Base-by-base conservation (phyloP, 2,797 vertebrate species). In the Pelodytes ibericus region DNA sequence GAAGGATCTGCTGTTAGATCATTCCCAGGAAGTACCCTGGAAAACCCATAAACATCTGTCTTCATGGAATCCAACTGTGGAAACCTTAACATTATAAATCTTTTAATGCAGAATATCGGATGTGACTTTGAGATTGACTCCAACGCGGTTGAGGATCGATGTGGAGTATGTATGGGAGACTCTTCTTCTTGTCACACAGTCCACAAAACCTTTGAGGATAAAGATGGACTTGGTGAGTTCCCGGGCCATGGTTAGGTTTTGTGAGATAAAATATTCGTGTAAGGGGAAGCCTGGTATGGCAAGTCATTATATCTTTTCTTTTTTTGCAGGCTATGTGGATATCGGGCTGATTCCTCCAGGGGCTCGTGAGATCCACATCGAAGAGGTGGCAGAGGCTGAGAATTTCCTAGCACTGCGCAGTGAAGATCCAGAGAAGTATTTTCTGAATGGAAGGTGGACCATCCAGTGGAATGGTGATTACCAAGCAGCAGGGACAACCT, bases 381-480 rank as follows among this genome's bases (percentile, higher is more conserved):
- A 96, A 75, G 98, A 99, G 72, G 84, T 98, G 7, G 94, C 95
- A 0, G 95, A 95, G 84, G 93, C 97, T 0, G 94, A 92, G 73
- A 99, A 98, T 82, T 99, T 96, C 83, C 86, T 99, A 87, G 98
- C 96, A 0, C 86, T 99, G 39, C 89, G 96, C 27, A 93, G 96
- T 0, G 94, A 94, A 82, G 93, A 93, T 80, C 94, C 95, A 0
- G 89, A 91, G 60, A 95, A 92, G 57, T 98, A 99, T 84, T 99
- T 98, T 85, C 90, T 99, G 82, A 99, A 98, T 0, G 98, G 96
- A 0, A 95, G 91, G 80, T 98, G 96, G 96, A 96, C 94, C 26
- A 99, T 99, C 83, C 98, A 98, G 85, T 99, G 96, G 97, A 94
- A 93, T 0, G 96, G 97, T 7, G 95, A 96, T 58, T 98, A 99